Evolutionary conservation across 2,797 vertebrate genomes (phyloP).

Genomic region (Rhadinocentrus ornatus): DNA sequence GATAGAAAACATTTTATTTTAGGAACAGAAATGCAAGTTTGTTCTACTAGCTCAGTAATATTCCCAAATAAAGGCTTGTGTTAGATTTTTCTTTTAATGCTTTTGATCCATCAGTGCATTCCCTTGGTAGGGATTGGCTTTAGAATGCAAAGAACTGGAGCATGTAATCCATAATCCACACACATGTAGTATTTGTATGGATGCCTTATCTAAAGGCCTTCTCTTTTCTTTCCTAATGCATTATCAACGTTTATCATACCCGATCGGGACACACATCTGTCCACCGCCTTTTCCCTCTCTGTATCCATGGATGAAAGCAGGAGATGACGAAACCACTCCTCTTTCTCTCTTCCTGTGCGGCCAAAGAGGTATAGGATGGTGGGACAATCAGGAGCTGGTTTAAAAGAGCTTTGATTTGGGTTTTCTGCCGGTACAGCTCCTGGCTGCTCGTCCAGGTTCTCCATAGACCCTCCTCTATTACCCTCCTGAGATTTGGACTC

Average conservation of each 20-base stretch:
- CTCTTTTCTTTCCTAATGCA: constrained; percentile 53
- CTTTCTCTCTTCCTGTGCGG: constrained; percentile 90
- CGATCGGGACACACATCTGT: constrained; percentile 54
- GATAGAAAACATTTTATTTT: background rate
- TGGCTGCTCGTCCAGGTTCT: constrained; percentile 36
- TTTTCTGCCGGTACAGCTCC: constrained; percentile 2
- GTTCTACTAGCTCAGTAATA: background rate
- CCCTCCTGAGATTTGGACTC: constrained; percentile 14
- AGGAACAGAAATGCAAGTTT: constrained; percentile 1
- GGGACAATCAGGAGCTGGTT: constrained; percentile 32
- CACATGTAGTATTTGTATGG: constrained; percentile 48
- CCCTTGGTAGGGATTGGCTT: constrained; percentile 43
- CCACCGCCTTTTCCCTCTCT: constrained; percentile 53
- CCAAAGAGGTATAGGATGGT: constrained; percentile 87
- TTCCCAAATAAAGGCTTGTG: constrained; percentile 12
- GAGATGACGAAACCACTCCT: constrained; percentile 90
- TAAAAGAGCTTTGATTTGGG: constrained; percentile 43
- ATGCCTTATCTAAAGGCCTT: constrained; percentile 45
- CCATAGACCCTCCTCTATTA: constrained; percentile 26
- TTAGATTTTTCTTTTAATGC: constrained; percentile 9
- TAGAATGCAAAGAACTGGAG: constrained; percentile 64
- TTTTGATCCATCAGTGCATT: constrained; percentile 24
- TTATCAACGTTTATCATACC: constrained; percentile 74
- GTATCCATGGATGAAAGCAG: constrained; percentile 71
- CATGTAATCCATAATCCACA: constrained; percentile 75